A percentile compares a stretch with the other conserved stretches of the same genome.
These are phyloP conservation scores for Tangara arthus DNA, from an alignment of 2,797 vertebrate genomes.

Conservation along the genomic window DNA sequence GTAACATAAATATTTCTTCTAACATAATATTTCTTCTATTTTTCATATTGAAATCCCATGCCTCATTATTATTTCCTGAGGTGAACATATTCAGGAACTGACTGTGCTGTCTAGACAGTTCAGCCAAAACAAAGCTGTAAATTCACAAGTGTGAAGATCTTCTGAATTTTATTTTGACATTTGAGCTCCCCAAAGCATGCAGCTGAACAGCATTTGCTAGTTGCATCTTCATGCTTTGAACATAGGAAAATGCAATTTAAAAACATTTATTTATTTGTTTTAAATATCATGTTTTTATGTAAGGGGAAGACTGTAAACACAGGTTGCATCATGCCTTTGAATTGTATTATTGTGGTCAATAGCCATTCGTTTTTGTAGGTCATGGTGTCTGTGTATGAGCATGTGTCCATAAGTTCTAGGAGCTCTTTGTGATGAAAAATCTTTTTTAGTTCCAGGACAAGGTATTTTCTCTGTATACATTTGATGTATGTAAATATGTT, in stretches of 20 bases:
- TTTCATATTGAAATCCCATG: neutral
- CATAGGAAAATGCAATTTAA: neutral
- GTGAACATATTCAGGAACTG: neutral
- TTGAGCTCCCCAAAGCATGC: neutral
- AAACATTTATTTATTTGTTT: neutral
- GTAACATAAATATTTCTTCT: neutral
- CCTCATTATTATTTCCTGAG: neutral
- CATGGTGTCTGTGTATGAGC: neutral
- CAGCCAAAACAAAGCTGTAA: neutral
- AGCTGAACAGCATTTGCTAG: neutral
- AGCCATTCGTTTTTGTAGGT: neutral
- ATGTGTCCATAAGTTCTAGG: neutral
- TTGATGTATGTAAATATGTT: fast-evolving
- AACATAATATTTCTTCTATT: neutral
- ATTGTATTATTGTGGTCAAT: neutral
- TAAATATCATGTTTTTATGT: neutral
- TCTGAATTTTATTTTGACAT: neutral
- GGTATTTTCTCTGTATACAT: neutral
- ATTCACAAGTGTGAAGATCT: neutral
- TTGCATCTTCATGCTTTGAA: neutral
- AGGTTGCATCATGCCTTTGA: neutral
- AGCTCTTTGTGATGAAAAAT: neutral
- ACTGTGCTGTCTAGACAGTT: neutral
- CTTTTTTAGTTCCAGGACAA: neutral
- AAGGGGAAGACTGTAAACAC: neutral